Base-by-base conservation (phyloP, 2,888 invertebrate species). In the Lithophane ornitopus region DNA sequence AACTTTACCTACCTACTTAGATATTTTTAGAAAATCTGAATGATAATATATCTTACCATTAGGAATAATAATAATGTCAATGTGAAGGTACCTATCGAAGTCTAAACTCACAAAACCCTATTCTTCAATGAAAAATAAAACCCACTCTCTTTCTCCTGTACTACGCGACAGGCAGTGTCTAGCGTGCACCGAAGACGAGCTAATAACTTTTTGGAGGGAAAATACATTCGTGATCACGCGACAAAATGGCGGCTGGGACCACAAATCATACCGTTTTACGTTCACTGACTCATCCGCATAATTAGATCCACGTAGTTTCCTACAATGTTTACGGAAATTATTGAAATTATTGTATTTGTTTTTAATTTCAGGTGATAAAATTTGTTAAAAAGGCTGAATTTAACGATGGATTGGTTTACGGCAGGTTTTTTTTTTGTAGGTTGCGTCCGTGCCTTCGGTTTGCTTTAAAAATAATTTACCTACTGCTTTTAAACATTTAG, bases 111-210 rank as follows among this genome's bases (percentile, higher is more conserved):
- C 3, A 8, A 26, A 49, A 41, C 14, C 16, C 3, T 26, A 22
- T 26, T 39, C n/a, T 12, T 3, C 1, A 26, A 49, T 59, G 11
- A 66, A 56, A 59, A 56, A 39, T n/a, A 26, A 69, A 69, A 28
- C 26, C 6, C 1, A 12, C 2, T 9, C 34, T 34, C 80, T 70
- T 63, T 71, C 95, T 93, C 95, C 81, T 76, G 26, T 81, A 83
- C 92, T 91, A 92, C 71, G 95, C 87, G 94, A 91, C 95, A 92
- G 96, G 95, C 89, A 87, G 95, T 96, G 93, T 94, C 96, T 95
- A 70, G 92, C 96, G 95, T 96, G 96, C 82, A 80, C 83, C 82
- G 84, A 89, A 88, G 87, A 88, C 88, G 82, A 84, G 81, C 88
- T 90, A 88, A 87, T 84, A 81, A 84, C 86, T 93, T 92, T 87